Percentiles rank a stretch among this genome's conserved stretches.
These are phyloP conservation scores for Rhinogobio ventralis DNA, from an alignment of 2,797 vertebrate species.

Conservation along the genomic window DNA sequence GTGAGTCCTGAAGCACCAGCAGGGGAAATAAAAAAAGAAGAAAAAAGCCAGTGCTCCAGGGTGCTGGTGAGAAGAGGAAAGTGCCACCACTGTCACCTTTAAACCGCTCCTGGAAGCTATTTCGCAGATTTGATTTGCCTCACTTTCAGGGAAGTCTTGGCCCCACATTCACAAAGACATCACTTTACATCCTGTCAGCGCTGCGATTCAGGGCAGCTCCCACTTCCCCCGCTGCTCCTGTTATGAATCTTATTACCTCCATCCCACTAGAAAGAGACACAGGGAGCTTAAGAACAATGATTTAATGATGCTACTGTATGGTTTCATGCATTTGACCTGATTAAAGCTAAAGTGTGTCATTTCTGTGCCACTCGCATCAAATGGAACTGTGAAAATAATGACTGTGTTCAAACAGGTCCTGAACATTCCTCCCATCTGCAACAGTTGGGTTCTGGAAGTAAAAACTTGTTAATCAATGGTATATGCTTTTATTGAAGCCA, in stretches of 20 bases:
- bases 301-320: conserved; percentile 35
- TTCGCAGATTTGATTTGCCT: conserved; percentile 56
- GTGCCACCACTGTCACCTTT: conserved; percentile 56
- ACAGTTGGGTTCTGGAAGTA: neutral
- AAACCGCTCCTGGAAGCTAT: conserved; percentile 51
- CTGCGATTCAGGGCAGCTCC: conserved; percentile 49
- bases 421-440: neutral
- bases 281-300: conserved; percentile 31
- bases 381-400: neutral
- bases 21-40: conserved; percentile 41
- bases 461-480: neutral
- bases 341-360: conserved; percentile 22
- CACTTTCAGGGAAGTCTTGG: conserved; percentile 55
- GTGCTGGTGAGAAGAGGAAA: conserved; percentile 27
- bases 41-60: conserved; percentile 12
- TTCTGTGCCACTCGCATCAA: neutral
- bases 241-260: conserved; percentile 56
- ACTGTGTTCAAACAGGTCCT: neutral
- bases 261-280: conserved; percentile 36
- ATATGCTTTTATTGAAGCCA: neutral
- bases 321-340: conserved; percentile 34
- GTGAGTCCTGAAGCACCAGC: conserved; percentile 46
- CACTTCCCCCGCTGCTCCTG: conserved; percentile 47
- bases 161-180: conserved; percentile 58
- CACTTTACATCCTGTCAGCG: conserved; percentile 52